These are phyloP conservation scores for Mya arenaria DNA, from an alignment of 1,140 invertebrate species.

Conservation along the genomic window DNA sequence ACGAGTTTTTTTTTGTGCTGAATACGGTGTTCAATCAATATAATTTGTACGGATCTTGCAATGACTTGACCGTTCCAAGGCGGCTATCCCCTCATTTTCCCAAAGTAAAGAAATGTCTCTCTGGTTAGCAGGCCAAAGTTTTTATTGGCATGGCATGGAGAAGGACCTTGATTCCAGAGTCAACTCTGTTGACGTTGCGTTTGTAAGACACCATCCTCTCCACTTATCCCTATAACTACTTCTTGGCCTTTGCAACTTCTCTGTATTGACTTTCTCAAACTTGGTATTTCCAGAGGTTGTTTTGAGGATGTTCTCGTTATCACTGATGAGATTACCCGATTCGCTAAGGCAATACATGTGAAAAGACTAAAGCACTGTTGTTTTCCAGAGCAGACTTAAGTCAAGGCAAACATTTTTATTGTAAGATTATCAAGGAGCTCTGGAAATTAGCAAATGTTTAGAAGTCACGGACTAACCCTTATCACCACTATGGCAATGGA, in stretches of 20 bases:
- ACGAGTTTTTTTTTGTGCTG: too few species aligned
- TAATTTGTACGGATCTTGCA: too few species aligned
- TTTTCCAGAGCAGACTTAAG: constrained; percentile 40
- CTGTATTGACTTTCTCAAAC: constrained; percentile 22
- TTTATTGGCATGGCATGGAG: constrained; percentile 24
- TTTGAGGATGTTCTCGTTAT: constrained; percentile 45
- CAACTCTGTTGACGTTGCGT: too few species aligned
- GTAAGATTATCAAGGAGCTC: constrained; percentile 53
- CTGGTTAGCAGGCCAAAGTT: constrained; percentile 16
- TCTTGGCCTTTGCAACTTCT: constrained; percentile 13
- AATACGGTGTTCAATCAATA: too few species aligned
- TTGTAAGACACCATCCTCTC: too few species aligned
- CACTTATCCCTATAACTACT: not conserved
- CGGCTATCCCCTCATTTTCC: too few species aligned
- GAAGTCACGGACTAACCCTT: constrained; percentile 56
- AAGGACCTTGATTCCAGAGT: too few species aligned
- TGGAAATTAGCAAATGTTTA: constrained; percentile 44
- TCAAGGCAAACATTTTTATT: constrained; percentile 47
- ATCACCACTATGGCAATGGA: constrained; percentile 38
- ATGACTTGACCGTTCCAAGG: too few species aligned
- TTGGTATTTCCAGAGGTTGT: constrained; percentile 38
- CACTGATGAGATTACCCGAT: constrained; percentile 56
- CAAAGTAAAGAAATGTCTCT: constrained; percentile 24
- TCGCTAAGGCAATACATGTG: constrained; percentile 7
- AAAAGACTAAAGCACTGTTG: not conserved